Evolutionary conservation across 2,797 vertebrate genomes (phyloP).

Genomic region (Ceryle rudis): DNA sequence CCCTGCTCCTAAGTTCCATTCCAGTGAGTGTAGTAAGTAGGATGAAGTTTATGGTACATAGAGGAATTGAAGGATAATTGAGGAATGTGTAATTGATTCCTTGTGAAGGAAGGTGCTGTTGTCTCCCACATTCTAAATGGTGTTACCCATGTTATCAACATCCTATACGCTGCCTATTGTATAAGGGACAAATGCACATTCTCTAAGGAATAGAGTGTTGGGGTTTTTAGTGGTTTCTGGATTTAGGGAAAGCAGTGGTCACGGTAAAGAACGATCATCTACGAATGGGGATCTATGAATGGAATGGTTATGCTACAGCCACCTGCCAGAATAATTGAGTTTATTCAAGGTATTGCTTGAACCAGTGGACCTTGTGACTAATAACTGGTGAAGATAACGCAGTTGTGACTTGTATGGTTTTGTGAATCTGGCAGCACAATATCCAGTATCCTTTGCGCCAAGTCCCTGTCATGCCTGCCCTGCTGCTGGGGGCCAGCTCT

Average conservation of each 20-base stretch:
- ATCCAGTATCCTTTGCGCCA: background rate
- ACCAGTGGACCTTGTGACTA: background rate
- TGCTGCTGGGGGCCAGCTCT: background rate
- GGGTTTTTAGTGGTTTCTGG: background rate
- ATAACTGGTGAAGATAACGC: background rate
- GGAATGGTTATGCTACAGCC: background rate
- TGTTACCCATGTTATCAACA: background rate
- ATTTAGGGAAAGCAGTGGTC: background rate
- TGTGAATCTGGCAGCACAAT: background rate
- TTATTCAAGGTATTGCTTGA: background rate
- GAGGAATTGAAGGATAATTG: background rate
- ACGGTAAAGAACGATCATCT: background rate
- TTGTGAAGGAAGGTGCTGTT: background rate
- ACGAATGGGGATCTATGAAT: background rate
- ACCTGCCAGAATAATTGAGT: background rate
- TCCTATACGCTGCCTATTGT: background rate
- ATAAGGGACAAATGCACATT: background rate
- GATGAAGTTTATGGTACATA: background rate
- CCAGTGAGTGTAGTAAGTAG: background rate
- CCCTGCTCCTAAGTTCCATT: background rate
- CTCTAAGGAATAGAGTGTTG: background rate
- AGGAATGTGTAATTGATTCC: background rate
- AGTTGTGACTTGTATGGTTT: background rate
- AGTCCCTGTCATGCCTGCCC: background rate
- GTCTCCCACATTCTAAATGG: background rate